Evolutionary conservation across 2,888 invertebrate genomes (phyloP), one percentile per base, ranked within the genome.

Genomic region (Lymantria dispar): DNA sequence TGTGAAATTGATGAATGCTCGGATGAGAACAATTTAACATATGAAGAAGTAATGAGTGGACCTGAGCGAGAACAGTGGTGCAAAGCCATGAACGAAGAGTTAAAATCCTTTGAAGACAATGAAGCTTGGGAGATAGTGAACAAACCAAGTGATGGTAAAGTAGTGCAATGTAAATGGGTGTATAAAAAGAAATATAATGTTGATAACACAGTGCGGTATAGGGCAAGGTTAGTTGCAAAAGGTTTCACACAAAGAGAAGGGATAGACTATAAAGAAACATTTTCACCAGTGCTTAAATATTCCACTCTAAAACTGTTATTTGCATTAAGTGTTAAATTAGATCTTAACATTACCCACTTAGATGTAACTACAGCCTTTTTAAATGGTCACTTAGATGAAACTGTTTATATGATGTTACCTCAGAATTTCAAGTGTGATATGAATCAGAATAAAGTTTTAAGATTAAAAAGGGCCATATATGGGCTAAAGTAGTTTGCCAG

Each of bases 391-490:
- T 7, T 40, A 8, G 0, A 29, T 13, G 14, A 40, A 40, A 10
- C 30, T 46, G 10, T 40, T 40, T 40, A 13, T 14, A 40, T 40
- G 40, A n/a, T n/a, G n/a, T n/a, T n/a, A n/a, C n/a, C n/a, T n/a
- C 29, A 2, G 11, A 11, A 29, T 42, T 29, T 5, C 11, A 3
- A 8, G 1, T 5, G 42, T 42, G 10, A 15, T 9, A 3, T n/a
- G 5, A 29, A 42, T 58, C 66, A 56, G 56, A 13, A 13, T 14
- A 42, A 42, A 29, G 42, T 42, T 9, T 42, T 42, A 42, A 50
- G 36, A 33, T 43, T 58, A 8, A 58, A 53, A 2, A 47, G 36
- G 29, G 55, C 55, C 10, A 43, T 58, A 5, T 58, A 58, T 51
- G 58, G 58, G 0, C 38, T 50, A 13, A 56, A 56, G 47, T 49